Evolutionary conservation across 2,113 vertebrate genomes (phyloP).

Genomic region (Campylomormyrus numenius): DNA sequence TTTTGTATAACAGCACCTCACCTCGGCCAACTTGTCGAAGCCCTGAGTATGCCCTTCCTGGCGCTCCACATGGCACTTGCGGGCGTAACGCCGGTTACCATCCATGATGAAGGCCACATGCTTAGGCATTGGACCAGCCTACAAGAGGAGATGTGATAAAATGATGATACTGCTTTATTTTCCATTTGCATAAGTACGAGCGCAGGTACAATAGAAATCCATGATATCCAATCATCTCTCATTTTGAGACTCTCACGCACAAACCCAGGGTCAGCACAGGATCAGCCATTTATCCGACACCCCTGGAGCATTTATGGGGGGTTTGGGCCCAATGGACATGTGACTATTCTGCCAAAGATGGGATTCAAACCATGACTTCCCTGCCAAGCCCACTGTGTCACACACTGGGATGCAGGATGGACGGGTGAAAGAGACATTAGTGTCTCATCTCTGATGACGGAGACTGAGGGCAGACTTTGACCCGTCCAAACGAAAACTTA

Average conservation of each 20-base stretch:
- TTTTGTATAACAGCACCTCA: slow-evolving; percentile 39
- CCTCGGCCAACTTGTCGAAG: slow-evolving; percentile 93
- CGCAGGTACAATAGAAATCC: background rate
- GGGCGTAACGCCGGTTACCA: slow-evolving; percentile 89
- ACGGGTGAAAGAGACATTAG: background rate
- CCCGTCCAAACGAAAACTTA: background rate
- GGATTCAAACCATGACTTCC: background rate
- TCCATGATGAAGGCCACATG: slow-evolving; percentile 99
- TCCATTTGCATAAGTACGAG: background rate
- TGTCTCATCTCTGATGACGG: background rate
- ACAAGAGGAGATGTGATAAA: slow-evolving; percentile 11
- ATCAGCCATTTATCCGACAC: background rate
- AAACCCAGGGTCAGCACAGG: background rate
- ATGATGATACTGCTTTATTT: background rate
- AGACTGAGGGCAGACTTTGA: background rate
- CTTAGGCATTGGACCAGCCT: slow-evolving; percentile 94
- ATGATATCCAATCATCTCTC: background rate
- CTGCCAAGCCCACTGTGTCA: background rate
- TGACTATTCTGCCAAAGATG: background rate
- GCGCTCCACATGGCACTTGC: slow-evolving; percentile 77
- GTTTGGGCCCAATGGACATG: background rate
- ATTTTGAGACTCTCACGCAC: background rate
- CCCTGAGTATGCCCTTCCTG: slow-evolving; percentile 89
- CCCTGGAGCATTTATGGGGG: background rate
- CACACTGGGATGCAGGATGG: background rate